Conservation (phyloP, 2,113 vertebrate species). For the Collichthys lucidus region DNA sequence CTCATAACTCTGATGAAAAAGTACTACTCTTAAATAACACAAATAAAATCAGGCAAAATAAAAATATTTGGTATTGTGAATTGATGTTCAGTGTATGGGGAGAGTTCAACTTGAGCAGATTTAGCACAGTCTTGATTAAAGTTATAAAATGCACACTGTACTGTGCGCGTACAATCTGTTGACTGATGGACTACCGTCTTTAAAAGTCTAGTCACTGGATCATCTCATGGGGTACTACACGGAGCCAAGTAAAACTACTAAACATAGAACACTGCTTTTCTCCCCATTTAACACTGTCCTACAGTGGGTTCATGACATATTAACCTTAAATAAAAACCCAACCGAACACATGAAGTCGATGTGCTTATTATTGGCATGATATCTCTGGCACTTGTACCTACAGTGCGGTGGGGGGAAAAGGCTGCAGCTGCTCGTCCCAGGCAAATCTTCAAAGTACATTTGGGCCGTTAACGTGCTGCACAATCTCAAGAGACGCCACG, state of each 20-base stretch:
- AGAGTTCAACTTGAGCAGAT: constrained; percentile 23
- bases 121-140: constrained; percentile 51
- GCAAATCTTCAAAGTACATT: constrained; percentile 50
- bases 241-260: constrained; percentile 49
- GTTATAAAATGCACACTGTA: constrained; percentile 53
- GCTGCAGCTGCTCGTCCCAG: constrained; percentile 65
- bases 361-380: constrained; percentile 74
- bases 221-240: constrained; percentile 34
- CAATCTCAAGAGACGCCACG: constrained; percentile 44
- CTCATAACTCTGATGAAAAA: constrained; percentile 72
- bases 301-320: constrained; percentile 55
- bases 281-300: constrained; percentile 56
- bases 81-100: constrained; percentile 38
- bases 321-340: constrained; percentile 60
- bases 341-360: constrained; percentile 67
- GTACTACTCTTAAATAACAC: constrained; percentile 66
- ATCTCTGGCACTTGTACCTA: constrained; percentile 70
- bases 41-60: constrained; percentile 71
- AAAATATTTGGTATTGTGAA: constrained; percentile 80
- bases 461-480: constrained; percentile 49
- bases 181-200: constrained; percentile 42
- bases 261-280: constrained; percentile 60
- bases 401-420: constrained; percentile 26
- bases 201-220: constrained; percentile 28
- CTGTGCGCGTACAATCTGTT: constrained; percentile 6